Evolutionary conservation across 2,888 invertebrate species (phyloP).

Genomic region (Microctonus aethiopoides): DNA sequence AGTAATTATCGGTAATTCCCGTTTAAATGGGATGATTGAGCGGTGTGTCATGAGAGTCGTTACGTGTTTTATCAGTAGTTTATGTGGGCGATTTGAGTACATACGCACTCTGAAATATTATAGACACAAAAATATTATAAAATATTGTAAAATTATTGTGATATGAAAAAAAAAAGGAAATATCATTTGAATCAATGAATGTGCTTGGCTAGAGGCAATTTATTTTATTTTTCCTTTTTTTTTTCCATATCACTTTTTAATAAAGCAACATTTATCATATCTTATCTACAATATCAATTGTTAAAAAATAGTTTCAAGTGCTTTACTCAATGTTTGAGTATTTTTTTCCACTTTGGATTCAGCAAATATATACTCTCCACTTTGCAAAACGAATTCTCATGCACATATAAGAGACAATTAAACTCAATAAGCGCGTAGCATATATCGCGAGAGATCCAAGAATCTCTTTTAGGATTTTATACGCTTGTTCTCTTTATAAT

Average conservation of each 20-base stretch:
- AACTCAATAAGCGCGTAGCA: conserved; percentile 6
- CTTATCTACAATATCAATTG: no score
- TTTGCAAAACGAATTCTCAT: background rate
- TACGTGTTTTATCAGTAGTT: background rate
- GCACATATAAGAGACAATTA: background rate
- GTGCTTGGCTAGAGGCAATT: background rate
- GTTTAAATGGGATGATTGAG: conserved; percentile 10
- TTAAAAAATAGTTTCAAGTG: no score
- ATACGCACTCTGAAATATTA: background rate
- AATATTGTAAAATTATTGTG: background rate
- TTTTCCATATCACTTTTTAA: background rate
- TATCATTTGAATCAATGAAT: no score
- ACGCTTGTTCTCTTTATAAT: background rate
- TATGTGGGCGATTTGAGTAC: background rate
- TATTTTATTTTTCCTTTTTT: background rate
- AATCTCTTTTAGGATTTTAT: background rate
- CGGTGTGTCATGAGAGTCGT: background rate
- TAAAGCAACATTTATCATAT: no score
- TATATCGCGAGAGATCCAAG: background rate
- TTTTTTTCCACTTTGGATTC: no score
- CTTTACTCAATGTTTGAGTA: no score
- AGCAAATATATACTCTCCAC: no score
- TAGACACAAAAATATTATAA: background rate
- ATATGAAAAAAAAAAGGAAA: no score
- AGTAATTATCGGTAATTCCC: conserved; percentile 24